phyloP scores from a whole-genome alignment of 2,113 vertebrate species.

The Equus przewalskii region DNA sequence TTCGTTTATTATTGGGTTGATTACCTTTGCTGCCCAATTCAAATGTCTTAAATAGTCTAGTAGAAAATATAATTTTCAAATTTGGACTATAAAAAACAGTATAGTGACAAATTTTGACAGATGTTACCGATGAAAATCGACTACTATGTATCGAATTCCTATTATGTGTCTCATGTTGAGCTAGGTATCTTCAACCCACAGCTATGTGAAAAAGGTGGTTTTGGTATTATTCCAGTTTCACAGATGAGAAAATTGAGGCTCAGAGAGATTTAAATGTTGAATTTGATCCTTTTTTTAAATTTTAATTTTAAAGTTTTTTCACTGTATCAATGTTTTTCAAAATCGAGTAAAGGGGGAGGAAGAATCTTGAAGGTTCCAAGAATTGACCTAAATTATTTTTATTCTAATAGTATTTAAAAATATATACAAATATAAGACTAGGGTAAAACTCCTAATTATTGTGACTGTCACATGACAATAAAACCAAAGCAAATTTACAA shows the following conservation, averaged over 20 bases:
- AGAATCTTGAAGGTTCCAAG: neutral
- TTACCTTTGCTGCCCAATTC: neutral
- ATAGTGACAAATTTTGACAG: neutral
- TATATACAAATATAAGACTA: neutral
- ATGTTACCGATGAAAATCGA: neutral
- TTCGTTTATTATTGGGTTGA: neutral
- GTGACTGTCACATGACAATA: neutral
- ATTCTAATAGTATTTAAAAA: neutral
- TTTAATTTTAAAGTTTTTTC: neutral
- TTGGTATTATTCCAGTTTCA: neutral
- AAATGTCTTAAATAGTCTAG: neutral
- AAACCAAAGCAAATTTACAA: neutral
- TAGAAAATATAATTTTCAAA: constrained; percentile 32
- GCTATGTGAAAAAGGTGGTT: neutral
- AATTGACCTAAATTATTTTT: neutral
- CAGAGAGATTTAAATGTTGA: neutral
- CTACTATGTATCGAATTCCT: neutral
- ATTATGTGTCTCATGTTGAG: neutral
- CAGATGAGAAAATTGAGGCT: neutral
- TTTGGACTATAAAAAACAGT: neutral
- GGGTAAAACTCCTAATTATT: neutral
- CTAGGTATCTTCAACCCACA: neutral
- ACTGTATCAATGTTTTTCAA: neutral
- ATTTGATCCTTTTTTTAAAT: neutral
- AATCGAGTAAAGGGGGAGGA: neutral